Conservation (phyloP, 2,797 vertebrate species). For the Rhyacichthys aspro region DNA sequence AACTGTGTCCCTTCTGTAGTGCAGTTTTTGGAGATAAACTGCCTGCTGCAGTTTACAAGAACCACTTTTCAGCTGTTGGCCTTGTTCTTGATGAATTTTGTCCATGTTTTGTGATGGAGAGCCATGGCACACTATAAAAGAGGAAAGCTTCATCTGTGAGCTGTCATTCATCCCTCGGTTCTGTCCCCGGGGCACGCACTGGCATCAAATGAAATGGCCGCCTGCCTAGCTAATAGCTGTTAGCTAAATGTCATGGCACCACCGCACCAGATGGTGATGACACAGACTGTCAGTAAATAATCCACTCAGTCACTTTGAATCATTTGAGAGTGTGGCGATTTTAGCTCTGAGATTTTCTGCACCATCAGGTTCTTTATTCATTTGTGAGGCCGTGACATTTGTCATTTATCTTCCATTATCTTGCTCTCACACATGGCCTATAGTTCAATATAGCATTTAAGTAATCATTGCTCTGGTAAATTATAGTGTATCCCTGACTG, state of each 20-base stretch:
- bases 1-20: slow-evolving; percentile 11
- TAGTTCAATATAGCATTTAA: no score
- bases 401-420: slow-evolving; percentile 25
- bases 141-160: slow-evolving; percentile 36
- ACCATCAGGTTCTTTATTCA: not conserved
- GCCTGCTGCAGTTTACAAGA: no score
- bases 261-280: slow-evolving; percentile 57
- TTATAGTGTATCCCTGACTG: slow-evolving; percentile 13
- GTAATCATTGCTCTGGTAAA: slow-evolving; percentile 3
- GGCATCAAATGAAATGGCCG: slow-evolving; percentile 54
- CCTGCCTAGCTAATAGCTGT: slow-evolving; percentile 51
- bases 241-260: slow-evolving; percentile 69
- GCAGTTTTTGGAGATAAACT: not conserved
- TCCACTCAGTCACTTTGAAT: slow-evolving; percentile 50
- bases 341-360: slow-evolving; percentile 5
- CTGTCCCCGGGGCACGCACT: slow-evolving; percentile 30
- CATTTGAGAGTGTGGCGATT: slow-evolving; percentile 23
- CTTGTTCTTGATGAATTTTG: slow-evolving; percentile 8
- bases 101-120: slow-evolving; percentile 19
- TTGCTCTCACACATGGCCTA: slow-evolving; percentile 12
- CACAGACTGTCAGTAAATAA: slow-evolving; percentile 60
- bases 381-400: slow-evolving; percentile 10
- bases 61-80: not conserved
- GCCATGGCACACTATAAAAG: slow-evolving; percentile 22
- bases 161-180: slow-evolving; percentile 47